Conservation (phyloP, 2,113 vertebrate species). For the Piaya cayana region DNA sequence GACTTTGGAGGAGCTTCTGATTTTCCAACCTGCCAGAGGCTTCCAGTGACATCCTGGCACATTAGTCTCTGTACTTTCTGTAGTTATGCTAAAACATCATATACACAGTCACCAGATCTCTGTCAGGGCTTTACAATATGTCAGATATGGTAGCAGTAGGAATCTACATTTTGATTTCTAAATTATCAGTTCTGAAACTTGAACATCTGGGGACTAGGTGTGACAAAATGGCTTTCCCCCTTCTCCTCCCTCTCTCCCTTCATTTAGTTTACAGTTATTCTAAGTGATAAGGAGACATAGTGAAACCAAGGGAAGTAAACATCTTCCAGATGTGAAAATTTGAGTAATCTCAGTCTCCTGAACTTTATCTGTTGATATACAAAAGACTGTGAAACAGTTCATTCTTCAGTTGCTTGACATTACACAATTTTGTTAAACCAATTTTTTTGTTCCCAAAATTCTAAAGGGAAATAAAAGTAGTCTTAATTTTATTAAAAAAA, state of each 20-base stretch:
- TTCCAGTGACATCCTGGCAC: neutral
- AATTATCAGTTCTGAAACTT: neutral
- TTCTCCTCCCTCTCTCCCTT: neutral
- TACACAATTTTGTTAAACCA: neutral
- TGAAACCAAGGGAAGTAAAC: neutral
- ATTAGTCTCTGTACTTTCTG: neutral
- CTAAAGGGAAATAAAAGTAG: neutral
- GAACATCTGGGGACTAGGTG: neutral
- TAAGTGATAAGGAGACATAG: neutral
- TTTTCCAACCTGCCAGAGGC: neutral
- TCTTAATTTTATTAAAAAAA: neutral
- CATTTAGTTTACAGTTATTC: neutral
- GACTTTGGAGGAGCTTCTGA: neutral
- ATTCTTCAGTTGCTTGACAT: neutral
- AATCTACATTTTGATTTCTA: no score
- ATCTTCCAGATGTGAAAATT: neutral
- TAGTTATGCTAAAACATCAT: neutral
- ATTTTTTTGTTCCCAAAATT: neutral
- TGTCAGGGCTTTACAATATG: neutral
- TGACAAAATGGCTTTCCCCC: neutral
- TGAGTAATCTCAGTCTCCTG: neutral
- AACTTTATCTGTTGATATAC: neutral
- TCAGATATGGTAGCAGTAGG: neutral
- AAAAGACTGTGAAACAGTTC: neutral
- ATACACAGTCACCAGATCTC: accelerated